Conservation (phyloP, 2,113 vertebrate genomes). For the Poecile atricapillus region DNA sequence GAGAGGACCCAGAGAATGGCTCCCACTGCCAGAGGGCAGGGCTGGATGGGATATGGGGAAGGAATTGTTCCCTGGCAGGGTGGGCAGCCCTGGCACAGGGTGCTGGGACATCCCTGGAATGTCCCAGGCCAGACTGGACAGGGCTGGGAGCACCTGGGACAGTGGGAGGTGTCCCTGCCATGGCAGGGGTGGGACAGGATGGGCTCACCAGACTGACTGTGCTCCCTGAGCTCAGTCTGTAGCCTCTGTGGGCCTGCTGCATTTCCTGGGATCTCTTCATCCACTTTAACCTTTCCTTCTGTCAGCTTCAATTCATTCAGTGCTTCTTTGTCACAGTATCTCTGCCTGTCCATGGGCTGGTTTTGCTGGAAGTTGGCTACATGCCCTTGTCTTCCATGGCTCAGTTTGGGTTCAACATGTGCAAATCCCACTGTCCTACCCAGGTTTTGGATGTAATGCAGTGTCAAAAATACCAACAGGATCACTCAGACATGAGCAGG, state of each 20-base stretch:
- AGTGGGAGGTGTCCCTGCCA: neutral
- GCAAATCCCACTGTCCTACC: neutral
- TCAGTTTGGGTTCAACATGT: neutral
- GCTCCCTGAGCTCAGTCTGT: neutral
- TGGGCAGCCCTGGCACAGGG: neutral
- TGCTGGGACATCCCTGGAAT: neutral
- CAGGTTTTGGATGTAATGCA: neutral
- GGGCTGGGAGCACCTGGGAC: neutral
- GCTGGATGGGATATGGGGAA: fast-evolving
- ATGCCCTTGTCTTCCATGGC: neutral
- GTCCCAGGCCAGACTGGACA: fast-evolving
- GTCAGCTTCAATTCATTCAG: neutral
- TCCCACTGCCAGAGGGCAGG: neutral
- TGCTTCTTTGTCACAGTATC: neutral
- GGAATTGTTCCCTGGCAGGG: fast-evolving
- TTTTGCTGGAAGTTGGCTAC: neutral
- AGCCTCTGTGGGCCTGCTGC: neutral
- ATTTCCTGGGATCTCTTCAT: neutral
- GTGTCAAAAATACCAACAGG: neutral
- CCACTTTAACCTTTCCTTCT: neutral
- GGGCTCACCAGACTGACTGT: neutral
- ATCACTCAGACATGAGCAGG: neutral
- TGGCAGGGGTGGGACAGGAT: neutral
- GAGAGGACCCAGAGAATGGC: neutral
- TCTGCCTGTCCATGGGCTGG: neutral